These are phyloP conservation scores for Oryzias sinensis DNA, from an alignment of 2,797 vertebrate species.

Conservation along the genomic window DNA sequence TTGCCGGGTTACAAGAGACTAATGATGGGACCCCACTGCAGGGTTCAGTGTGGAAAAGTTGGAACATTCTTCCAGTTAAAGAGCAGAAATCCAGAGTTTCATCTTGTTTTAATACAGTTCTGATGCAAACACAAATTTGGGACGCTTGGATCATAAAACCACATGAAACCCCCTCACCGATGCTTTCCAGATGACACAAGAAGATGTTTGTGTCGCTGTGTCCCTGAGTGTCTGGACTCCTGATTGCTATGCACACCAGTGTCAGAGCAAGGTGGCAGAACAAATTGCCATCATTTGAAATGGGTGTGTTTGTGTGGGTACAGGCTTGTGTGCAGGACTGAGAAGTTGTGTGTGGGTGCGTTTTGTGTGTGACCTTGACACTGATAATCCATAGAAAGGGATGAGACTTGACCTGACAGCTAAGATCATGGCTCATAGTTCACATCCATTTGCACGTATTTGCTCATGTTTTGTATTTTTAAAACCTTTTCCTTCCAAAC, in stretches of 20 bases:
- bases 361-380: slow-evolving; percentile 52
- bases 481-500: too few species aligned
- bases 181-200: slow-evolving; percentile 50
- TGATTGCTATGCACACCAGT: slow-evolving; percentile 68
- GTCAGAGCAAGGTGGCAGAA: slow-evolving; percentile 64
- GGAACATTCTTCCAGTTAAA: slow-evolving; percentile 15
- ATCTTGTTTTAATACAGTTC: slow-evolving; percentile 21
- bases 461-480: neutral
- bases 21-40: slow-evolving; percentile 1
- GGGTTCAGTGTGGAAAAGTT: slow-evolving; percentile 8
- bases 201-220: slow-evolving; percentile 32
- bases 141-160: slow-evolving; percentile 48
- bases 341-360: slow-evolving; percentile 8
- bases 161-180: slow-evolving; percentile 28
- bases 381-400: slow-evolving; percentile 54
- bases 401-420: slow-evolving; percentile 59
- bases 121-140: slow-evolving; percentile 30
- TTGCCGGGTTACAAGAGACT: slow-evolving; percentile 15
- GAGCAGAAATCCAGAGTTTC: slow-evolving; percentile 17
- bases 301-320: slow-evolving; percentile 19
- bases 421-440: slow-evolving; percentile 48
- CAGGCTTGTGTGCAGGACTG: slow-evolving; percentile 2
- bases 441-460: slow-evolving; percentile 43
- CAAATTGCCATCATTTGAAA: slow-evolving; percentile 63
- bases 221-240: slow-evolving; percentile 50